Base-by-base conservation (phyloP, 2,888 invertebrate species). In the Erebia epiphron region DNA sequence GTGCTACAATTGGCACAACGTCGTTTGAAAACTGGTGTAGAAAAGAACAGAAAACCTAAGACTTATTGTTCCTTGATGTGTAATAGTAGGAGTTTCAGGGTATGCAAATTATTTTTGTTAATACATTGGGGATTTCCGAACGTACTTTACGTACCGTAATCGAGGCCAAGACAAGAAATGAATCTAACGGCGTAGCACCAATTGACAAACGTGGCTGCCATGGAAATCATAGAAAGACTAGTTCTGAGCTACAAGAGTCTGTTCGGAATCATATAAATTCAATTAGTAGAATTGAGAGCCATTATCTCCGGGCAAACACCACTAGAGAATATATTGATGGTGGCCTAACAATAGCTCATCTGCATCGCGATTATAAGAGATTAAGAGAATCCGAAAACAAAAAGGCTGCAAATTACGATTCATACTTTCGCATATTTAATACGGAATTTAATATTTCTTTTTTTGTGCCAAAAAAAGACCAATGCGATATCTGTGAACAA, bases 91-190 rank as follows among this genome's bases (percentile, higher is more conserved):
- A 71, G 62, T 50, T 4, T 26, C 67, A 73, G 70, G 71, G 67
- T 72, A 66, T 75, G 73, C 16, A 75, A 75, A 67, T 65, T 50
- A 16, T 76, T 75, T 71, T 73, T 76, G n/a, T 9, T 75, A 66
- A 76, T 69, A 76, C 76, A 46, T 52, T 76, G 63, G 76, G 71
- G 1, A 75, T 75, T 69, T 56, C 73, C 64, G 63, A 73, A 49
- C 61, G 67, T 14, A 69, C 58, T 16, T 35, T 69, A 49, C 68
- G 64, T 26, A 71, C 68, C 52, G 68, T 71, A 13, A 68, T 71
- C 26, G 70, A 70, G 57, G 68, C 66, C 56, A 68, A 68, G 61
- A 26, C 49, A 41, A 43, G 18, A 41, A 46, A 64, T 49, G 46
- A 46, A 46, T 46, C 46, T 7, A 16, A 64, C 57, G 71, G 73